Evolutionary conservation across 2,797 vertebrate species (phyloP).

Genomic region (Anisognathus igniventris): DNA sequence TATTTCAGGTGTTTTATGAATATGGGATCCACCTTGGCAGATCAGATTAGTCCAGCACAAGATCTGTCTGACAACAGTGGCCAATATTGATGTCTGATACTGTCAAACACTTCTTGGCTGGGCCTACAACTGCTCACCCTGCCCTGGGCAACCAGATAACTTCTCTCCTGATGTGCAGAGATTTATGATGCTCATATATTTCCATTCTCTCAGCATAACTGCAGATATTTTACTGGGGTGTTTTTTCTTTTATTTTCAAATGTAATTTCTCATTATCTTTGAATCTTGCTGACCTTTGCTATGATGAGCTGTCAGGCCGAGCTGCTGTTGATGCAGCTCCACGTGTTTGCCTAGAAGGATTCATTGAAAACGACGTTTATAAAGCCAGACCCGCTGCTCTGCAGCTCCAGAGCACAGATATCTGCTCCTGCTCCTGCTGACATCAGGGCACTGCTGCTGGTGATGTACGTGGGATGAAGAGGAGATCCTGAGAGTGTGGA

Average conservation of each 20-base stretch:
- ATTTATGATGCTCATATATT: neutral
- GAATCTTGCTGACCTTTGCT: neutral
- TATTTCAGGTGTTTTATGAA: neutral
- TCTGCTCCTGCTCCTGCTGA: neutral
- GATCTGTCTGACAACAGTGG: neutral
- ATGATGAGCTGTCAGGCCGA: neutral
- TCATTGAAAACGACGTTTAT: rapidly evolving
- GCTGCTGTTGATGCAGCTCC: neutral
- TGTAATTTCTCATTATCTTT: neutral
- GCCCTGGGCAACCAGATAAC: neutral
- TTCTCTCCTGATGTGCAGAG: neutral
- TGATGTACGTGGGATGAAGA: neutral
- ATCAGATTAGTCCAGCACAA: neutral
- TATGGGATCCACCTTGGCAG: neutral
- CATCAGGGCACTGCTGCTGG: neutral
- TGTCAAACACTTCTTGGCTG: neutral
- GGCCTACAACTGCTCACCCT: neutral
- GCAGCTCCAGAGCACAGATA: neutral
- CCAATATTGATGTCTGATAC: neutral
- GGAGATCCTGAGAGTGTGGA: neutral
- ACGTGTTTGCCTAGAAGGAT: neutral
- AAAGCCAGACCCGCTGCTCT: neutral
- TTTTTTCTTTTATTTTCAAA: neutral
- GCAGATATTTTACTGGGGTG: neutral
- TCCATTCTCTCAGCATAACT: neutral